Percentiles rank a stretch among this genome's conserved stretches.
Evolutionary conservation across 2,113 vertebrate genomes (phyloP).

Genomic region (Halichoeres trimaculatus): DNA sequence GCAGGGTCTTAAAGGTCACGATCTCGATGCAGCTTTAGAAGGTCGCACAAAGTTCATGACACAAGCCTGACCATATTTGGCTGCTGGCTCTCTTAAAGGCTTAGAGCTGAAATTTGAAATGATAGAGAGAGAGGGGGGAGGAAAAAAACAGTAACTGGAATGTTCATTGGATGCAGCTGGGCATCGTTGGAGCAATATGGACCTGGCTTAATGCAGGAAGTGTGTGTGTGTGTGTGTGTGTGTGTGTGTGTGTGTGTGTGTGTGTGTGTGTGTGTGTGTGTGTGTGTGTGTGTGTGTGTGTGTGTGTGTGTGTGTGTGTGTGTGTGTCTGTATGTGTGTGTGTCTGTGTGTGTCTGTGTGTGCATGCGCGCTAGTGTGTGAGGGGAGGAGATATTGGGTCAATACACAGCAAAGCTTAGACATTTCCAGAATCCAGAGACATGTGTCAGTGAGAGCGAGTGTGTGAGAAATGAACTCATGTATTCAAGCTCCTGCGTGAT

Average conservation of each 20-base stretch:
- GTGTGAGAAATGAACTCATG: constrained; percentile 40
- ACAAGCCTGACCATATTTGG: constrained; percentile 72
- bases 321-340: too few relatives aligned
- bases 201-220: constrained; percentile 78
- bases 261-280: constrained; percentile 34
- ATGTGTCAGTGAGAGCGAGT: constrained; percentile 33
- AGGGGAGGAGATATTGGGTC: constrained; percentile 59
- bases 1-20: constrained; percentile 78
- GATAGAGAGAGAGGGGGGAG: constrained; percentile 61
- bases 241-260: constrained; percentile 10
- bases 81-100: constrained; percentile 77
- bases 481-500: constrained; percentile 27
- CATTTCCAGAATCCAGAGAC: constrained; percentile 64
- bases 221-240: constrained; percentile 48
- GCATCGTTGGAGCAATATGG: constrained; percentile 74
- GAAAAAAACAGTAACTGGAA: constrained; percentile 72
- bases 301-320: constrained; percentile 41
- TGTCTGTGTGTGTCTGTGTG: too few relatives aligned
- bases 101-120: constrained; percentile 80
- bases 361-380: constrained; percentile 34
- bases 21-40: constrained; percentile 61
- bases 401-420: constrained; percentile 55
- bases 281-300: constrained; percentile 38
- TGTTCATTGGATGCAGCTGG: constrained; percentile 85
- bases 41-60: constrained; percentile 79